Conservation (phyloP, 2,888 invertebrate species). For the Leptopilina syphax region DNA sequence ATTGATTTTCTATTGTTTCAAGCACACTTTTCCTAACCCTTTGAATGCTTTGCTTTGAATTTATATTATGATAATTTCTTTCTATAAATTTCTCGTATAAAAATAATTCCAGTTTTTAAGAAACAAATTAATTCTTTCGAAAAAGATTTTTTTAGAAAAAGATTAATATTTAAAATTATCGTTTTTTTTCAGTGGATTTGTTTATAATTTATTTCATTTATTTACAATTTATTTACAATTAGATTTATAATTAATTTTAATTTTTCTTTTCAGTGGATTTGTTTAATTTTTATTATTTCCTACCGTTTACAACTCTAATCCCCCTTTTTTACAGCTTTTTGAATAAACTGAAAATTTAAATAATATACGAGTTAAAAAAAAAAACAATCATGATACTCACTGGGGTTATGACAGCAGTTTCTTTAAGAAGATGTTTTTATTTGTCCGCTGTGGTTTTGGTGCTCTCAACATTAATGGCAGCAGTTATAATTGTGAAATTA, state of each 20-base stretch:
- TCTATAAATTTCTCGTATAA: background rate
- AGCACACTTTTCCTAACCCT: background rate
- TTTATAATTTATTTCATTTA: background rate
- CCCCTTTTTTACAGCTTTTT: background rate
- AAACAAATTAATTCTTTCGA: no score
- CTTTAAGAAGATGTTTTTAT: slow-evolving; percentile 51
- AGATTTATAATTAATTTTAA: background rate
- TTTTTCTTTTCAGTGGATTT: background rate
- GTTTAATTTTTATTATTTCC: background rate
- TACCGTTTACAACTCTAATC: background rate
- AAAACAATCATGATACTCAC: background rate
- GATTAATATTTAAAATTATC: background rate
- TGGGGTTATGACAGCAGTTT: slow-evolving; percentile 26
- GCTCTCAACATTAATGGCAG: slow-evolving; percentile 69
- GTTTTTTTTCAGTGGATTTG: background rate
- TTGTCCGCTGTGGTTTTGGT: slow-evolving; percentile 66
- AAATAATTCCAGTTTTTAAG: no score
- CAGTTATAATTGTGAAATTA: slow-evolving; percentile 67
- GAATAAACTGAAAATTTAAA: background rate
- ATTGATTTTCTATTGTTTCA: slow-evolving; percentile 55
- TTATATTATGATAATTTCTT: background rate
- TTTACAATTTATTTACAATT: background rate
- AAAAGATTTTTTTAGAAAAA: background rate
- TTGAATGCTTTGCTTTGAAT: background rate
- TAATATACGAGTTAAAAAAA: background rate